Evolutionary conservation across 2,113 vertebrate genomes (phyloP).

Genomic region (Empidonax alnorum): DNA sequence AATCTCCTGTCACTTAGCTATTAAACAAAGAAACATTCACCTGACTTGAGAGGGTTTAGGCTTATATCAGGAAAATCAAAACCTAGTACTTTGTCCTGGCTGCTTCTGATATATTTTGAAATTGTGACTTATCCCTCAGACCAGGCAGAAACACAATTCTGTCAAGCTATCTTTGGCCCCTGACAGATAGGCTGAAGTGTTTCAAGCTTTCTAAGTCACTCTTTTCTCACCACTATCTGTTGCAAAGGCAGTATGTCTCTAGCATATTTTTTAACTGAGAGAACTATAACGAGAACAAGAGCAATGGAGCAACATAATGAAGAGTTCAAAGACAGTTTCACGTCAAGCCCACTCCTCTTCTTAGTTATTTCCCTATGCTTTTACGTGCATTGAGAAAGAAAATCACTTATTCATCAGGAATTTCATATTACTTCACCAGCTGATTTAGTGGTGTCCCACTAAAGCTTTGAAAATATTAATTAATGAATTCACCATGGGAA

Average conservation of each 20-base stretch:
- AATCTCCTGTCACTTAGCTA: not conserved
- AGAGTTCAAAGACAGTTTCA: not conserved
- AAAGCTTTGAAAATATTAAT: not conserved
- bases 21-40: not conserved
- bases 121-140: not conserved
- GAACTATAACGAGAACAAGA: not conserved
- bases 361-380: not conserved
- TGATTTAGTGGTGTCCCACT: not conserved
- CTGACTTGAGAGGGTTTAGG: not conserved
- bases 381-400: not conserved
- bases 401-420: not conserved
- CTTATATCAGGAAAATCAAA: not conserved
- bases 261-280: not conserved
- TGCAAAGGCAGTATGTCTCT: not conserved
- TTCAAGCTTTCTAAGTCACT: not conserved
- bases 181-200: not conserved
- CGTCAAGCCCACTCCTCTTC: not conserved
- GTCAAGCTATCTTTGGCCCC: not conserved
- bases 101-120: not conserved
- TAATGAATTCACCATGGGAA: not conserved
- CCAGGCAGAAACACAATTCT: not conserved
- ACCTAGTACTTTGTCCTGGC: not conserved
- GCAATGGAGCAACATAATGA: not conserved
- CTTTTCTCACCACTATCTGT: not conserved
- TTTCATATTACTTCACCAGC: not conserved